Conservation (phyloP, 2,888 invertebrate species). For the Eupithecia abbreviata region DNA sequence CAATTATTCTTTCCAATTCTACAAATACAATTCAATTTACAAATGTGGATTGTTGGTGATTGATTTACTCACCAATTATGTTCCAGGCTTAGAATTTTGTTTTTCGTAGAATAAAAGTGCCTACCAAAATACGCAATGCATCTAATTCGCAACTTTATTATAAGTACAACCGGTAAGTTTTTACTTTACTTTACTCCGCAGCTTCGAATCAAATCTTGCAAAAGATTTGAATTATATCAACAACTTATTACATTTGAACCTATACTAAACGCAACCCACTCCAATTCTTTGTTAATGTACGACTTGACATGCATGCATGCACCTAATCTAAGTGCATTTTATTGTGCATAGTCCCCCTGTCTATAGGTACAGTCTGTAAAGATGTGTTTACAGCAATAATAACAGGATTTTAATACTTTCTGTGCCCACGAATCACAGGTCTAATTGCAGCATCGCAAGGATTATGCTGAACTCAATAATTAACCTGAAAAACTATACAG, state of each 20-base stretch:
- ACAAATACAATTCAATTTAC: background rate
- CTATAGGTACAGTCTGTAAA: no score
- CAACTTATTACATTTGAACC: background rate
- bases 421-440: no score
- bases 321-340: no score
- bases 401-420: no score
- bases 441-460: no score
- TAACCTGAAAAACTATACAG: background rate
- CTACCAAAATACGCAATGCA: conserved; percentile 20
- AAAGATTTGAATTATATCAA: background rate
- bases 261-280: background rate
- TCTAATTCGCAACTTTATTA: conserved; percentile 35
- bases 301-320: conserved; percentile 2
- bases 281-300: background rate
- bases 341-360: no score
- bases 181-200: background rate
- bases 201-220: background rate
- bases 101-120: background rate
- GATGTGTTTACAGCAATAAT: no score
- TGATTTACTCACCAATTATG: background rate
- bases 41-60: background rate
- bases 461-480: background rate
- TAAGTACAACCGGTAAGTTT: conserved; percentile 38
- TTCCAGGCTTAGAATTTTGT: background rate
- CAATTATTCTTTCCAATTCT: background rate